A percentile compares a stretch with the other conserved stretches of the same genome.
Evolutionary conservation across 2,797 vertebrate genomes (phyloP).

Genomic region (Microhierax caerulescens): DNA sequence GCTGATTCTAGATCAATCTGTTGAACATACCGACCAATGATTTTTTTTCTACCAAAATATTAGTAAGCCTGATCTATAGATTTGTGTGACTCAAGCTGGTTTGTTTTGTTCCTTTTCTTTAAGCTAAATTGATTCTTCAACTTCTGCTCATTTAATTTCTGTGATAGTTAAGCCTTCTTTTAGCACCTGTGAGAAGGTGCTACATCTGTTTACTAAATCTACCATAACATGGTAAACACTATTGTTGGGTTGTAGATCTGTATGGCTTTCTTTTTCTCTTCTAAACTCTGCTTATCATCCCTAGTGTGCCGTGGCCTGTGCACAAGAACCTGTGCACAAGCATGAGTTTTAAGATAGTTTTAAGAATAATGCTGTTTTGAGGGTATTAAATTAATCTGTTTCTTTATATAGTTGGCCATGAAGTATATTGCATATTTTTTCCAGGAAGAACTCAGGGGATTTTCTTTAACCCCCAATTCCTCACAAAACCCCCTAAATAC

Average conservation of each 20-base stretch:
- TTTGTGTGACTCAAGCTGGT: neutral
- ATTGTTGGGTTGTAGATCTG: neutral
- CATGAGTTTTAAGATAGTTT: conserved; percentile 5
- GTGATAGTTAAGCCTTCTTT: neutral
- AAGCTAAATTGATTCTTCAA: neutral
- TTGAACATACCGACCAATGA: neutral
- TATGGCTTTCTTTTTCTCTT: neutral
- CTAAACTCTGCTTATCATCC: neutral
- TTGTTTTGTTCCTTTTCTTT: neutral
- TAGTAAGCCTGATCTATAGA: neutral
- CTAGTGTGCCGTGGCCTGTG: neutral
- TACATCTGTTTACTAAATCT: neutral
- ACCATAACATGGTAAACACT: neutral
- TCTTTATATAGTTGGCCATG: conserved; percentile 29
- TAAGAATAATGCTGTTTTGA: conserved; percentile 18
- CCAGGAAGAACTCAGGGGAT: neutral
- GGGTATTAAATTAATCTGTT: conserved; percentile 46
- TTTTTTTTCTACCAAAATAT: neutral
- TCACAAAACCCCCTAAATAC: neutral
- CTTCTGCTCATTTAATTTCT: neutral
- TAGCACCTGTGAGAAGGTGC: neutral
- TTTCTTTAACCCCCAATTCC: conserved; percentile 30
- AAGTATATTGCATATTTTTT: conserved; percentile 32
- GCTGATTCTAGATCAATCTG: neutral
- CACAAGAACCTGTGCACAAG: neutral